phyloP scores from a whole-genome alignment of 1,140 invertebrate species.

The Matsumurasca onukii region DNA sequence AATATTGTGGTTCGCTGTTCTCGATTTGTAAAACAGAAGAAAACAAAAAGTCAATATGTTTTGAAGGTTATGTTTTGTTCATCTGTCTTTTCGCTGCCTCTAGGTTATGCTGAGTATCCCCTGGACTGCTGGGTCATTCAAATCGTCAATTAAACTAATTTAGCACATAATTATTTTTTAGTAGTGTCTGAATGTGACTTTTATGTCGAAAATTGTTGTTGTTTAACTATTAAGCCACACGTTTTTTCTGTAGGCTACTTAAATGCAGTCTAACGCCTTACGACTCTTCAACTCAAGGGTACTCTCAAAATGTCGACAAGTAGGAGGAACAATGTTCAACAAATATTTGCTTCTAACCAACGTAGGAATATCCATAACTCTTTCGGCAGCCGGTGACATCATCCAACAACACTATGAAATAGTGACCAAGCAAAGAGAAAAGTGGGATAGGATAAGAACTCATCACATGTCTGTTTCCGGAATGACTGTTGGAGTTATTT shows the following conservation, averaged over 20 bases:
- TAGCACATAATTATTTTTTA: too few relatives aligned
- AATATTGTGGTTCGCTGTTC: too few relatives aligned
- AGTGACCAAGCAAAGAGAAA: constrained; percentile 52
- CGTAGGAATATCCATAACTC: constrained; percentile 72
- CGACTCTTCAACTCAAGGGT: constrained; percentile 12
- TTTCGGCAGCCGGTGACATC: constrained; percentile 78
- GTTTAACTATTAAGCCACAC: too few relatives aligned
- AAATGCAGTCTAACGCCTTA: background rate
- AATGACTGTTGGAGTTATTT: constrained; percentile 73
- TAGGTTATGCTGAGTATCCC: too few relatives aligned
- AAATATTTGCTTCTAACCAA: constrained; percentile 84
- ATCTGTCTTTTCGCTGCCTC: too few relatives aligned
- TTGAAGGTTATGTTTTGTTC: too few relatives aligned
- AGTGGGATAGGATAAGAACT: constrained; percentile 68
- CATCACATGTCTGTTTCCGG: constrained; percentile 79
- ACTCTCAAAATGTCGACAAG: constrained; percentile 2
- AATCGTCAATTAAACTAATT: too few relatives aligned
- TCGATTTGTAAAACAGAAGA: too few relatives aligned
- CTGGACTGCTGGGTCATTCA: too few relatives aligned
- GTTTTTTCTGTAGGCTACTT: background rate
- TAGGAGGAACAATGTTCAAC: constrained; percentile 55
- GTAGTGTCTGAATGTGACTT: too few relatives aligned
- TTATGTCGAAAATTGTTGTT: too few relatives aligned
- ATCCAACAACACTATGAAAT: constrained; percentile 86
- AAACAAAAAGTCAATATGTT: too few relatives aligned